Evolutionary conservation across 2,888 invertebrate species (phyloP).

Genomic region (Ectobius pallidus): DNA sequence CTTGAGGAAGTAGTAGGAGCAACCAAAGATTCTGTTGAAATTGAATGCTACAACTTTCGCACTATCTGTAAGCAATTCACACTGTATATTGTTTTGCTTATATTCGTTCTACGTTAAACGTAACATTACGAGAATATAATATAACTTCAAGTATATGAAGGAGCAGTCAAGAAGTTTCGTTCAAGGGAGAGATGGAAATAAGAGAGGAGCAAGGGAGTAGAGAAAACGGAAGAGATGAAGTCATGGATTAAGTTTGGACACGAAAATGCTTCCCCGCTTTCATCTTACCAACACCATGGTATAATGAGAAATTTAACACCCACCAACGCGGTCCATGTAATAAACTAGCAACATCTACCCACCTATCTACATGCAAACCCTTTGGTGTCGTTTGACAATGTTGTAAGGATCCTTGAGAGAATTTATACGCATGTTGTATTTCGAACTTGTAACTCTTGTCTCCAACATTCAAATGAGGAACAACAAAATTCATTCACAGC

Average conservation of each 20-base stretch:
- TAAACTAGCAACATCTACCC: slow-evolving; percentile 16
- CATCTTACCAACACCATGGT: neutral
- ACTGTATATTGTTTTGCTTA: no score
- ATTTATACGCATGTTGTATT: slow-evolving; percentile 24
- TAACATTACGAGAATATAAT: no score
- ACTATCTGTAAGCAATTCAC: no score
- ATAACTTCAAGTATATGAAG: neutral
- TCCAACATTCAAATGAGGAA: slow-evolving; percentile 24
- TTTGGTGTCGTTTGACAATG: slow-evolving; percentile 18
- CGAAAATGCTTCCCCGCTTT: neutral
- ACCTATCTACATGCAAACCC: slow-evolving; percentile 25
- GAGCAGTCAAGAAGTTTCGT: neutral
- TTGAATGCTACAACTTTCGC: no score
- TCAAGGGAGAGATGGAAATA: neutral
- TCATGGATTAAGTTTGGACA: slow-evolving; percentile 31
- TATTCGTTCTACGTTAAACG: no score
- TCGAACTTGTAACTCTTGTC: slow-evolving; percentile 3
- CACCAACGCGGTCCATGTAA: slow-evolving; percentile 21
- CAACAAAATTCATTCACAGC: neutral
- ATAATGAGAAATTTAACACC: slow-evolving; percentile 32
- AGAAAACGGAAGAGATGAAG: slow-evolving; percentile 24
- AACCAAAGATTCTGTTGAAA: no score
- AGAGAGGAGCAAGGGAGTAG: neutral
- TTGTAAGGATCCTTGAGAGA: slow-evolving; percentile 24
- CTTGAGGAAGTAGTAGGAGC: no score